These are phyloP conservation scores for Bujurquina vittata DNA, from an alignment of 2,113 vertebrate species.

Conservation along the genomic window DNA sequence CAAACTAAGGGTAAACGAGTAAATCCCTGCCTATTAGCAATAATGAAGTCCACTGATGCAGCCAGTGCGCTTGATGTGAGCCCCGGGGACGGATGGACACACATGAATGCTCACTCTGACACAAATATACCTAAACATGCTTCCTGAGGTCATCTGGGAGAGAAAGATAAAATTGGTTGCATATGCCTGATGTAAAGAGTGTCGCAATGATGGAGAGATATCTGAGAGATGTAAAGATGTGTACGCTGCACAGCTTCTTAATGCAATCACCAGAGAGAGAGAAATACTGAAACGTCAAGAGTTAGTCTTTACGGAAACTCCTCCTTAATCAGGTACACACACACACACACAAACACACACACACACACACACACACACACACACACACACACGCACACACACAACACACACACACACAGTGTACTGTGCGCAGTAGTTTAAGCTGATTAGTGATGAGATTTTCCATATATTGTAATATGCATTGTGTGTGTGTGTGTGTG, in stretches of 20 bases:
- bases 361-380: too few relatives aligned
- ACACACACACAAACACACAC: background rate
- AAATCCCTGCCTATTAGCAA: constrained; percentile 50
- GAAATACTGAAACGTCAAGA: constrained; percentile 21
- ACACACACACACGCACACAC: background rate
- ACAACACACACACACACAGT: background rate
- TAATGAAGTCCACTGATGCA: constrained; percentile 68
- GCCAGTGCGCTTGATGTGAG: constrained; percentile 44
- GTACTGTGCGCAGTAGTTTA: too few relatives aligned
- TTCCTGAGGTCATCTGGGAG: constrained; percentile 8
- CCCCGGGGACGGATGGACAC: constrained; percentile 46
- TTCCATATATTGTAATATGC: too few relatives aligned
- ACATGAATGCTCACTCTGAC: constrained; percentile 26
- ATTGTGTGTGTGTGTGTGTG: background rate
- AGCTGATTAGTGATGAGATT: too few relatives aligned
- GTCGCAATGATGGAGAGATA: background rate
- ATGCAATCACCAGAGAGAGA: constrained; percentile 3
- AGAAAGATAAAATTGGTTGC: constrained; percentile 2
- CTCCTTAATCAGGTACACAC: too few relatives aligned
- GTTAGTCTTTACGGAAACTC: constrained; percentile 33
- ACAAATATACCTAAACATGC: background rate
- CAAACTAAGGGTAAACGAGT: constrained; percentile 41
- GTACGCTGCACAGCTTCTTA: background rate
- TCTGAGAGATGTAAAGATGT: constrained; percentile 11
- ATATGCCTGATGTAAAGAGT: background rate